phyloP scores from a whole-genome alignment of 2,113 vertebrate genomes.

The Trichechus manatus region DNA sequence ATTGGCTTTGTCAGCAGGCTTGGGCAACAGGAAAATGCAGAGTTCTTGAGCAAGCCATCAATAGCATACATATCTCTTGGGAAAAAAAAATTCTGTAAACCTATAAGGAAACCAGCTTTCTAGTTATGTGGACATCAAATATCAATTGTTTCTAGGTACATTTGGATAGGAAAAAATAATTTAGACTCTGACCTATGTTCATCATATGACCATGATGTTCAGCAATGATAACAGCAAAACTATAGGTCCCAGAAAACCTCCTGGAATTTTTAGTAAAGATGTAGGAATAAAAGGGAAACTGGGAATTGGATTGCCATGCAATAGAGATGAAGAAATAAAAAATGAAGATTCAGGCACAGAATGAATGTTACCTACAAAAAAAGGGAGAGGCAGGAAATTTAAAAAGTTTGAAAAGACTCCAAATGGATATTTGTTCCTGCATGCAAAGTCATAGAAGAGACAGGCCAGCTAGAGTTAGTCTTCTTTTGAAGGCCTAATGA shows the following conservation, averaged over 20 bases:
- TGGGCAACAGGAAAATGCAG: neutral
- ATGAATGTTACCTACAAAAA: neutral
- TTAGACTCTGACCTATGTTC: neutral
- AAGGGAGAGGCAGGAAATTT: neutral
- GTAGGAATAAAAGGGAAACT: neutral
- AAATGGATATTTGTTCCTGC: neutral
- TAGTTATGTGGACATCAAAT: neutral
- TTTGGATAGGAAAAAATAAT: conserved; percentile 38
- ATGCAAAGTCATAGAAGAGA: neutral
- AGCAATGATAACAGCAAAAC: conserved; percentile 30
- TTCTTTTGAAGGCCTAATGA: conserved; percentile 42
- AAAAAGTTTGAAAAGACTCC: neutral
- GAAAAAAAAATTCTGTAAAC: neutral
- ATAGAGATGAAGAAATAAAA: neutral
- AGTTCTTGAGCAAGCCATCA: neutral
- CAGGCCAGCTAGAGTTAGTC: conserved; percentile 14
- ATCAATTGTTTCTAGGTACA: conserved; percentile 1
- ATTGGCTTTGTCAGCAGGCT: conserved; percentile 61
- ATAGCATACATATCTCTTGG: neutral
- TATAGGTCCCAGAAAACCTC: neutral
- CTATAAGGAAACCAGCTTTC: conserved; percentile 26
- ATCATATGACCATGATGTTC: neutral
- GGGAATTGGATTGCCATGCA: neutral
- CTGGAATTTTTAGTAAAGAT: neutral
- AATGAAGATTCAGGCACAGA: neutral